Conservation (phyloP, 2,888 invertebrate species). For the Spisula subtruncata region DNA sequence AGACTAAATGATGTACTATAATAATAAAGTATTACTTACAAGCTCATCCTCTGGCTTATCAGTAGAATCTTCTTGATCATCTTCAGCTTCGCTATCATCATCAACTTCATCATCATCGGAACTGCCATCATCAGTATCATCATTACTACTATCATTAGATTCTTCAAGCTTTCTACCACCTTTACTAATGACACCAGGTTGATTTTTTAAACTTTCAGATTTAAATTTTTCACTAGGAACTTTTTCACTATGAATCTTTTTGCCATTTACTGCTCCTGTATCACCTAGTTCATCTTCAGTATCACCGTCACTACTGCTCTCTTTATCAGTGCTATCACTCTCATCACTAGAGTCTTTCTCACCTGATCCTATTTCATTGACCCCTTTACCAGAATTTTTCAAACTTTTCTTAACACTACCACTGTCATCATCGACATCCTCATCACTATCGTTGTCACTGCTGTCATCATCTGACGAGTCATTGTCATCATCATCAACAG, state of each 20-base stretch:
- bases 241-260: background rate
- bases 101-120: slow-evolving; percentile 33
- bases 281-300: background rate
- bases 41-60: slow-evolving; percentile 49
- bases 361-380: background rate
- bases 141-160: background rate
- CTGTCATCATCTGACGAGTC: background rate
- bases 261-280: slow-evolving; percentile 1
- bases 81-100: slow-evolving; percentile 7
- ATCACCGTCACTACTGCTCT: slow-evolving; percentile 17
- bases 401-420: background rate
- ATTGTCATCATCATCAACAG: background rate
- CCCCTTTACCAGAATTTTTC: background rate
- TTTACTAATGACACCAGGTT: background rate
- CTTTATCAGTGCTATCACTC: background rate
- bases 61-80: background rate
- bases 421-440: background rate
- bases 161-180: background rate
- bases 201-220: background rate
- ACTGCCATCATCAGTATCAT: background rate
- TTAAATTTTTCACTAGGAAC: background rate
- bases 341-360: background rate
- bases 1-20: background rate
- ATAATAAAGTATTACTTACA: no score
- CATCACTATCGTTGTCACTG: background rate